Evolutionary conservation across 2,888 invertebrate genomes (phyloP).

Genomic region (Yponomeuta cagnagella): DNA sequence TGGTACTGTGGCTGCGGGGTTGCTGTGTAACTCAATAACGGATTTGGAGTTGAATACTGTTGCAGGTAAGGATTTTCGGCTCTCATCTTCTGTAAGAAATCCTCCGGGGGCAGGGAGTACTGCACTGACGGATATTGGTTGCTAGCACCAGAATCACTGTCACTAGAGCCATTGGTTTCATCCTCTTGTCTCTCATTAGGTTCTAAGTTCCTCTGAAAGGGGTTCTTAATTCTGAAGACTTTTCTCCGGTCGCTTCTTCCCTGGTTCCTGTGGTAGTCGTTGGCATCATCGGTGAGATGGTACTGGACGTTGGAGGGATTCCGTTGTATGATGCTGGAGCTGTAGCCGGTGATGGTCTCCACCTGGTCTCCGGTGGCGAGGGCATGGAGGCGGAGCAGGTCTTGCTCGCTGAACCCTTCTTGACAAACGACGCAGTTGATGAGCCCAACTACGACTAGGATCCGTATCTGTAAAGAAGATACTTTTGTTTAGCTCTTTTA

Average conservation of each 20-base stretch:
- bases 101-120: conserved; percentile 68
- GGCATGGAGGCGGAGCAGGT: conserved; percentile 53
- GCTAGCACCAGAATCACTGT: conserved; percentile 63
- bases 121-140: conserved; percentile 67
- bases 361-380: conserved; percentile 48
- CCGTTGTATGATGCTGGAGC: conserved; percentile 46
- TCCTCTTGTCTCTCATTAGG: conserved; percentile 37
- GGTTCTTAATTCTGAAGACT: conserved; percentile 63
- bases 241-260: conserved; percentile 43
- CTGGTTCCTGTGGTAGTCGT: conserved; percentile 46
- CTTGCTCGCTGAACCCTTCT: conserved; percentile 58
- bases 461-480: conserved; percentile 62
- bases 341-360: conserved; percentile 50
- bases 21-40: conserved; percentile 53
- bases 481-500: conserved; percentile 4
- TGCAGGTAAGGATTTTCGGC: conserved; percentile 58
- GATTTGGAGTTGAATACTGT: conserved; percentile 51
- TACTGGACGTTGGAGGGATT: conserved; percentile 52
- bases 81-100: conserved; percentile 62
- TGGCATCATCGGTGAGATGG: conserved; percentile 46
- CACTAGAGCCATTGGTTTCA: conserved; percentile 25
- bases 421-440: conserved; percentile 49
- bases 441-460: conserved; percentile 56
- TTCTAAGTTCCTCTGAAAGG: conserved; percentile 55
- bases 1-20: conserved; percentile 64